Evolutionary conservation across 2,888 invertebrate species (phyloP), one percentile per base, ranked within the genome.

Genomic region (Melieria picta): DNA sequence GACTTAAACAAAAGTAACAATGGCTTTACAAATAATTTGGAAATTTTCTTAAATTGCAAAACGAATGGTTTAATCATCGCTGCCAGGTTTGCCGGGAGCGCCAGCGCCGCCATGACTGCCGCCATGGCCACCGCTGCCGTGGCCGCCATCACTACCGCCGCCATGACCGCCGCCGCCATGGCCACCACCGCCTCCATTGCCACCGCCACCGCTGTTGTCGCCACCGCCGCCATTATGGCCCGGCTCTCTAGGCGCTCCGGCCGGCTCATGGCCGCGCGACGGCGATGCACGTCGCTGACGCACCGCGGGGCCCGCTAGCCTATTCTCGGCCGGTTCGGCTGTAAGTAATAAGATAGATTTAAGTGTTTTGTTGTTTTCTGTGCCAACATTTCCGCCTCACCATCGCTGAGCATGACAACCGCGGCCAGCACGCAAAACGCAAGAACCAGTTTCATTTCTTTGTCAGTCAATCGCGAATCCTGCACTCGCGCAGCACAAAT

Each of bases 181-280:
- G 1, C 47, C 67, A 6, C 58, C 58, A 0, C 42, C 42, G 3
- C 42, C 67, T 9, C 45, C 55, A 3, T 58, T 58, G n/a, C 16
- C 43, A 9, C 55, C n/a, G n/a, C 55, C 72, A 30, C 47, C 46
- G 10, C 69, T 67, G 1, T 55, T 68, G n/a, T 65, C 72, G 13
- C 64, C 63, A 9, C 67, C 60, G 0, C 67, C 71, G 3, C 72
- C 62, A 58, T 58, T 50, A 7, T 45, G 43, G 6, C 66, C 67
- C 30, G 72, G 63, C 52, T 13, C 50, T 13, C 66, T 63, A 47
- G 66, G 65, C 7, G 66, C 62, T 6, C 72, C 72, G 11, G n/a
- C n/a, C n/a, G n/a, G n/a, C n/a, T 52, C 57, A 43, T 55, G 11
- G 11, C 30, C 52, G 10, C 13, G 7, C n/a, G 65, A 42, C 13